A percentile compares a stretch with the other conserved stretches of the same genome.
These are phyloP conservation scores for Lates calcarifer DNA, from an alignment of 2,113 vertebrate genomes.

Conservation along the genomic window DNA sequence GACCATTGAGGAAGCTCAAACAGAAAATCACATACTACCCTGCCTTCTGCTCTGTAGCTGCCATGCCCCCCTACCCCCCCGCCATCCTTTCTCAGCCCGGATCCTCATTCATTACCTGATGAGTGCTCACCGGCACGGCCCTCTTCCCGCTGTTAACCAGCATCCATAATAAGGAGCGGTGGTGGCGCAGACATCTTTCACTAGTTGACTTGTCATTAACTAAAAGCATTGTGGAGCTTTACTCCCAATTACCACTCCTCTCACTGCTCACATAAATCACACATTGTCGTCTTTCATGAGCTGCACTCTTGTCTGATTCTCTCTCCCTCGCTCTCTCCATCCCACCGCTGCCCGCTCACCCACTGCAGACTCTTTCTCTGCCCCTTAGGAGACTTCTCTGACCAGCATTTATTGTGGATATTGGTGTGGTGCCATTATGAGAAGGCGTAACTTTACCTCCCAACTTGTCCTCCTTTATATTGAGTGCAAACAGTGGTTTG, in stretches of 20 bases:
- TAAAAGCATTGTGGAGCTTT: slow-evolving; percentile 82
- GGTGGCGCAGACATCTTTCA: slow-evolving; percentile 76
- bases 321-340: slow-evolving; percentile 29
- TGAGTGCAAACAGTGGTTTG: slow-evolving; percentile 64
- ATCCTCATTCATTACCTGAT: slow-evolving; percentile 73
- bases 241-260: slow-evolving; percentile 82
- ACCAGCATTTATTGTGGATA: slow-evolving; percentile 22
- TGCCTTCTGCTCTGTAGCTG: slow-evolving; percentile 15
- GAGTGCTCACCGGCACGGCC: slow-evolving; percentile 40
- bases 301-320: slow-evolving; percentile 62
- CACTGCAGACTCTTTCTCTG: not conserved
- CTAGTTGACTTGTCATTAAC: slow-evolving; percentile 82
- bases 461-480: slow-evolving; percentile 58
- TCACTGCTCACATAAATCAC: slow-evolving; percentile 76
- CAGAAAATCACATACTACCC: not conserved
- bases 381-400: not conserved
- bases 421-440: slow-evolving; percentile 24
- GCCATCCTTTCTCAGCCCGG: slow-evolving; percentile 37
- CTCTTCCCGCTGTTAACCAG: slow-evolving; percentile 71
- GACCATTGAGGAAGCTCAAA: slow-evolving; percentile 1
- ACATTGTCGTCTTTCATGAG: slow-evolving; percentile 66
- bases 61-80: no score
- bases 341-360: not conserved
- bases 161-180: slow-evolving; percentile 61
- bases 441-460: slow-evolving; percentile 69